Evolutionary conservation across 2,797 vertebrate genomes (phyloP).

Genomic region (Neopelma chrysocephalum): DNA sequence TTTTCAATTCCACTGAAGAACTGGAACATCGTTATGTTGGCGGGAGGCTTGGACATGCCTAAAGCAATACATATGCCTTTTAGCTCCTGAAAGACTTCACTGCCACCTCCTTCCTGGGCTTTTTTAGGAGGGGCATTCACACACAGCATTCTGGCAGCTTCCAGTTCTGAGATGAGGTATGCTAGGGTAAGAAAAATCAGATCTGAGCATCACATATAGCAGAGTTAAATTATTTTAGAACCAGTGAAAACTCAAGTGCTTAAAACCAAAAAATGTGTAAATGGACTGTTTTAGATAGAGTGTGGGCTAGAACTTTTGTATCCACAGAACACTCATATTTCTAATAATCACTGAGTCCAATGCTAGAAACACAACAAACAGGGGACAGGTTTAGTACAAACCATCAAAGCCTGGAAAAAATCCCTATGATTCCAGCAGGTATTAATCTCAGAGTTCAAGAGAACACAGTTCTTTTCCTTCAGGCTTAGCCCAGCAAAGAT

Average conservation of each 20-base stretch:
- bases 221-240: conserved; percentile 25
- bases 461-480: background rate
- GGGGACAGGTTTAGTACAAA: background rate
- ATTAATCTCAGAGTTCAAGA: background rate
- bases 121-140: conserved; percentile 88
- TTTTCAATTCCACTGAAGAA: conserved; percentile 99
- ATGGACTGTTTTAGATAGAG: background rate
- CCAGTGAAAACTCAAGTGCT: background rate
- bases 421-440: background rate
- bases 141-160: conserved; percentile 93
- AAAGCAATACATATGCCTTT: conserved; percentile 95
- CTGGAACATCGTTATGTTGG: conserved; percentile 98
- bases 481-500: conserved; percentile 19
- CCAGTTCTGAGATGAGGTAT: conserved; percentile 96
- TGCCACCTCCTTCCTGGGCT: conserved; percentile 84
- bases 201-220: conserved; percentile 69
- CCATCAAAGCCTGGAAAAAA: background rate
- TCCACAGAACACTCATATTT: background rate
- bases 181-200: conserved; percentile 81
- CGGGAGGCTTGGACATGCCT: conserved; percentile 98
- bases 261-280: background rate
- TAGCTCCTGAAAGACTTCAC: conserved; percentile 90
- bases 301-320: background rate
- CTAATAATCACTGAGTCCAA: background rate
- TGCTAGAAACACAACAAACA: background rate